phyloP scores from a whole-genome alignment of 2,113 vertebrate species.

The Labeo catla region DNA sequence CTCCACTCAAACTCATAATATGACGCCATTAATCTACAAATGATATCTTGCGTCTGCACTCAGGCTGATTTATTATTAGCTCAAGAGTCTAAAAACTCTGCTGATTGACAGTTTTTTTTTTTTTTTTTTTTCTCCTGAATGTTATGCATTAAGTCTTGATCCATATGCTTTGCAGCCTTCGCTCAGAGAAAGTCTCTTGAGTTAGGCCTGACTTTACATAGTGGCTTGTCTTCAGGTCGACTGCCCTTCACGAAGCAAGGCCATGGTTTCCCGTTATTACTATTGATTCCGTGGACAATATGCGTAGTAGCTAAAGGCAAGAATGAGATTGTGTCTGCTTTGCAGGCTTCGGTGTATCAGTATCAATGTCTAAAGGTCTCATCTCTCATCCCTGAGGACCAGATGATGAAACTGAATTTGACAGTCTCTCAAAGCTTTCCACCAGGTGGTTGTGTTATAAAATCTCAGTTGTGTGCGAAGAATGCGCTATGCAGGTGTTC shows the following conservation, averaged over 20 bases:
- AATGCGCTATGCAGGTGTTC: background rate
- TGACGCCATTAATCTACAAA: background rate
- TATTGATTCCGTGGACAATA: constrained; percentile 39
- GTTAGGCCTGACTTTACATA: background rate
- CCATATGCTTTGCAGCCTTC: background rate
- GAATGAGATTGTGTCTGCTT: constrained; percentile 36
- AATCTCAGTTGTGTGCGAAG: background rate
- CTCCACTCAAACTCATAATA: background rate
- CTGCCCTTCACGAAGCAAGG: constrained; percentile 31
- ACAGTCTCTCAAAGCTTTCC: constrained; percentile 15
- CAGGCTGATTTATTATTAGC: background rate
- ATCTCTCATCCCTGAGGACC: constrained; percentile 14
- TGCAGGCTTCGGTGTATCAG: constrained; percentile 5
- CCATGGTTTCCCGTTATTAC: constrained; percentile 40
- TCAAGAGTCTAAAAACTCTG: background rate
- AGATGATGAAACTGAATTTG: constrained; percentile 33
- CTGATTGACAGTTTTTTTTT: background rate
- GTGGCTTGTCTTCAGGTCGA: background rate
- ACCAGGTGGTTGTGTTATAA: background rate
- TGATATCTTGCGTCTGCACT: background rate
- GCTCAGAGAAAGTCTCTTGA: background rate
- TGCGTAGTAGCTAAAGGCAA: constrained; percentile 23
- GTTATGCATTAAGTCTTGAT: background rate
- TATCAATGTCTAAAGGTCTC: constrained; percentile 22
- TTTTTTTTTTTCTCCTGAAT: background rate